Percentiles rank a stretch among this genome's conserved stretches.
These are phyloP conservation scores for Leptopilina boulardi DNA, from an alignment of 1,140 invertebrate genomes.

Conservation along the genomic window DNA sequence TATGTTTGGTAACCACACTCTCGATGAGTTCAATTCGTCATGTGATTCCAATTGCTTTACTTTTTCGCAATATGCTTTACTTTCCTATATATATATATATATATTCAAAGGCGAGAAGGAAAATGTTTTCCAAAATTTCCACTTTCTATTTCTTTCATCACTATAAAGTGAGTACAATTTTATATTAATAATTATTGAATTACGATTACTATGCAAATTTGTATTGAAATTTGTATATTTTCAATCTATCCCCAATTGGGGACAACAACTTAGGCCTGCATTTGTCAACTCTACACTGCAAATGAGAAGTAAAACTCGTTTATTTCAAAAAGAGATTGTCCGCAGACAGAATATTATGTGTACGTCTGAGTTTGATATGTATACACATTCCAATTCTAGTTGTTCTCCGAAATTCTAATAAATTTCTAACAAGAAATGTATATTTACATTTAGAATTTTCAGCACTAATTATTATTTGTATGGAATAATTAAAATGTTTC, in stretches of 20 bases:
- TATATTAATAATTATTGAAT: no score
- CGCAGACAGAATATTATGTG: not conserved
- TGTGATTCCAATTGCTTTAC: not conserved
- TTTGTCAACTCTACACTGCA: constrained; percentile 19
- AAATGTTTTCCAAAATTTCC: no score
- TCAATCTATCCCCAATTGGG: no score
- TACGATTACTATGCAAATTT: no score
- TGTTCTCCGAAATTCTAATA: not conserved
- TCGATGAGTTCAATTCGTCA: not conserved
- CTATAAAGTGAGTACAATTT: no score
- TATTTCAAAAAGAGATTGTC: constrained; percentile 19
- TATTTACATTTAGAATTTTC: not conserved
- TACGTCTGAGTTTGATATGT: not conserved
- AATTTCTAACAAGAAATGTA: not conserved
- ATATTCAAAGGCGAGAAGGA: no score
- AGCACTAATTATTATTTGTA: not conserved
- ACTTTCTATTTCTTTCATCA: no score
- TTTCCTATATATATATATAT: no score
- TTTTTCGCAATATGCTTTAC: not conserved
- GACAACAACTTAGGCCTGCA: not conserved
- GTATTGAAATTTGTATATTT: no score
- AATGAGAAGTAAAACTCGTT: constrained; percentile 12
- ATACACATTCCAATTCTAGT: constrained; percentile 12
- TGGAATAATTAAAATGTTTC: not conserved
- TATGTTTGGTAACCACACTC: not conserved